phyloP scores from a whole-genome alignment of 2,113 vertebrate species.

The Tetraodon nigroviridis region DNA sequence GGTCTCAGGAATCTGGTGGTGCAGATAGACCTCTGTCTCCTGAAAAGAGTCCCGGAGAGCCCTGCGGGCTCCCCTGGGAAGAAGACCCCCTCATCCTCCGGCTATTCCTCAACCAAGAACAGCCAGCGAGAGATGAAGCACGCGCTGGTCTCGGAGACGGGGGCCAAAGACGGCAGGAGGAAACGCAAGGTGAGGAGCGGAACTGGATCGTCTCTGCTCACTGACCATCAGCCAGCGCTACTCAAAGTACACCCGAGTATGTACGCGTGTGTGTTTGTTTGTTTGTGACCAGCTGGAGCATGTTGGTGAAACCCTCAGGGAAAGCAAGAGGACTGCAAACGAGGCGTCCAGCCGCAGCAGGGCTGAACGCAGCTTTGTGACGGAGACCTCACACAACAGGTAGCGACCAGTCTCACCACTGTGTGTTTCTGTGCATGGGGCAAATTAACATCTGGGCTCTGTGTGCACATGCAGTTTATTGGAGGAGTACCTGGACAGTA shows the following conservation, averaged over 20 bases:
- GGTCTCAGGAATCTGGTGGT: conserved; percentile 90
- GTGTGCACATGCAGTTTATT: conserved; percentile 50
- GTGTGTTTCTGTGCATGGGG: conserved; percentile 52
- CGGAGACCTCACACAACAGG: no score
- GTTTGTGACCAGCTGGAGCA: conserved; percentile 10
- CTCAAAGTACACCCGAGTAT: background rate
- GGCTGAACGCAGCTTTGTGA: no score
- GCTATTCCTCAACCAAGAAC: conserved; percentile 46
- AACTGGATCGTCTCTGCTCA: no score
- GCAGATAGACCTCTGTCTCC: conserved; percentile 91
- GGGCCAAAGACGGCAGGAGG: conserved; percentile 79
- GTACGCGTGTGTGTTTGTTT: background rate
- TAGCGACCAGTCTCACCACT: no score
- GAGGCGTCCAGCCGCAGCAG: no score
- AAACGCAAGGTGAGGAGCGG: conserved; percentile 88
- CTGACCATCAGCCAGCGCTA: background rate
- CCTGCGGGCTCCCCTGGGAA: conserved; percentile 67
- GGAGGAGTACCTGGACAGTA: conserved; percentile 77
- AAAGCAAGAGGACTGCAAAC: no score
- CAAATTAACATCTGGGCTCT: background rate
- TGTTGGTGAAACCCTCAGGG: no score
- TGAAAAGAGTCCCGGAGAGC: conserved; percentile 86
- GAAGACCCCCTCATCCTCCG: conserved; percentile 53
- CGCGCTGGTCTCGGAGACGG: conserved; percentile 66
- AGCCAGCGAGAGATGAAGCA: conserved; percentile 73